phyloP scores from a whole-genome alignment of 2,113 vertebrate genomes.

The Oncorhynchus mykiss region DNA sequence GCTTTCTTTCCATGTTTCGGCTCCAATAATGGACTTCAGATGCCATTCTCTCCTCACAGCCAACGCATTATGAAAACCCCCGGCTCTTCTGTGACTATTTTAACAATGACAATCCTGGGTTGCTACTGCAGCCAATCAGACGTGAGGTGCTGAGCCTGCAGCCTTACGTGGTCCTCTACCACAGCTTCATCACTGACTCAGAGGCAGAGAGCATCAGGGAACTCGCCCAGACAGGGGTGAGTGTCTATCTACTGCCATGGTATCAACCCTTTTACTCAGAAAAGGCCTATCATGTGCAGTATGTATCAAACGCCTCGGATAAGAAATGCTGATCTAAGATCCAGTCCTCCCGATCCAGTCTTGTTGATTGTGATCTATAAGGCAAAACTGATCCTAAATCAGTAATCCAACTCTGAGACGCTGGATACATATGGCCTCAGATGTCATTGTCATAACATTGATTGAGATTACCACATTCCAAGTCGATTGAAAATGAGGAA shows the following conservation, averaged over 20 bases:
- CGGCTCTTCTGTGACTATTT: constrained; percentile 82
- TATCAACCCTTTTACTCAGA: background rate
- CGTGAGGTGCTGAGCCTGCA: constrained; percentile 78
- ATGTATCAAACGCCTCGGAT: too few relatives aligned
- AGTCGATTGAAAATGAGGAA: background rate
- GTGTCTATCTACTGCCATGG: constrained; percentile 53
- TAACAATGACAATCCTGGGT: constrained; percentile 77
- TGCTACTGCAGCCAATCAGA: constrained; percentile 81
- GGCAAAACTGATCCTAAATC: too few relatives aligned
- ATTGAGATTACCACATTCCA: background rate
- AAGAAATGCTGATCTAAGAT: too few relatives aligned
- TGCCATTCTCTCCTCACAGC: constrained; percentile 63
- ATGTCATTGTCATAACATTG: too few relatives aligned
- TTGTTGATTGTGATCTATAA: too few relatives aligned
- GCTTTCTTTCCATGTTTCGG: constrained; percentile 9
- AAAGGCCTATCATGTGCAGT: too few relatives aligned
- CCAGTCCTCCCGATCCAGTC: too few relatives aligned
- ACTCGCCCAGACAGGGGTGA: constrained; percentile 82
- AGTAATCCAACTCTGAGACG: too few relatives aligned
- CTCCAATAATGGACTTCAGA: constrained; percentile 48
- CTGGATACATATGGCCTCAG: too few relatives aligned
- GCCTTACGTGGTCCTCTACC: constrained; percentile 85
- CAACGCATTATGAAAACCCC: constrained; percentile 65
- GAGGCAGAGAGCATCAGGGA: constrained; percentile 85
- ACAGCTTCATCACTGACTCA: constrained; percentile 78